Evolutionary conservation across 2,888 invertebrate genomes (phyloP).

Genomic region (Campoplex nolae): DNA sequence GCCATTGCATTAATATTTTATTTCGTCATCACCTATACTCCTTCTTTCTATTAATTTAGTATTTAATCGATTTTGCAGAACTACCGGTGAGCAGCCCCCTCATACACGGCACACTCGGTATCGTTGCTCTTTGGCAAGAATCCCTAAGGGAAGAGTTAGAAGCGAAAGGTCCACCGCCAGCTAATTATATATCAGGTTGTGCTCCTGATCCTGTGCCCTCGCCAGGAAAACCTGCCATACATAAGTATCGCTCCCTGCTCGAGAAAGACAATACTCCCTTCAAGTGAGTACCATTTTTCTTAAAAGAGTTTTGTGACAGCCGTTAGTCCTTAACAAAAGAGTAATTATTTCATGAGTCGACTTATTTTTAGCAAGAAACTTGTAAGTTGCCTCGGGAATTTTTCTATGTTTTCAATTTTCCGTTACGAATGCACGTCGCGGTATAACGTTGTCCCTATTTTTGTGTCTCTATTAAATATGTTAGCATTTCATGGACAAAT

Average conservation of each 20-base stretch:
- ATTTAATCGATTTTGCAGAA: constrained; percentile 86
- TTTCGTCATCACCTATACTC: neutral
- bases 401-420: no score
- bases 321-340: no score
- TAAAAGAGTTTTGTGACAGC: no score
- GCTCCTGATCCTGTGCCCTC: constrained; percentile 90
- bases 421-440: no score
- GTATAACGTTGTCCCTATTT: no score
- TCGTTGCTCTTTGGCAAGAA: constrained; percentile 96
- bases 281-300: constrained; percentile 85
- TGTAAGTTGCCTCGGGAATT: no score
- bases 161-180: constrained; percentile 91
- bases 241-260: constrained; percentile 96
- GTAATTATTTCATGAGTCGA: no score
- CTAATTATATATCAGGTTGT: constrained; percentile 96
- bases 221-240: constrained; percentile 91
- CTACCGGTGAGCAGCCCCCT: constrained; percentile 97
- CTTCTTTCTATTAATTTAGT: neutral
- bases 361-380: no score
- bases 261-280: constrained; percentile 99
- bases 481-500: no score
- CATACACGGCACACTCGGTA: constrained; percentile 94
- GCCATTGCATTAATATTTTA: neutral
- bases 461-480: no score
- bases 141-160: constrained; percentile 91